Conservation (phyloP, 1,140 invertebrate species). For the Pogonus chalceus region DNA sequence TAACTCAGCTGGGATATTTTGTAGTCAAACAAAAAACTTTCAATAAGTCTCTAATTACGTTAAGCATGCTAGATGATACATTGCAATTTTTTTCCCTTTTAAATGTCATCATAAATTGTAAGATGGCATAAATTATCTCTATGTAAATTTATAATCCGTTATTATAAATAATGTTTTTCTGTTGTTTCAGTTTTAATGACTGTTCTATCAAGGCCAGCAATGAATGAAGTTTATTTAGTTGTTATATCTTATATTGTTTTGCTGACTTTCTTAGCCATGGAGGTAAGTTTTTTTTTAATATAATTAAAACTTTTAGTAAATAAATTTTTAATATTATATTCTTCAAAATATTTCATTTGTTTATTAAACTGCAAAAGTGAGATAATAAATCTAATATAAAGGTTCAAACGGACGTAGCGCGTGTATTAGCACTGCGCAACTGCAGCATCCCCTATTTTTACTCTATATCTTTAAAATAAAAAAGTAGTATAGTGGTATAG, state of each 20-base stretch:
- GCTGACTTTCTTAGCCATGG: conserved; percentile 50
- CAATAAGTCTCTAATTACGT: not conserved
- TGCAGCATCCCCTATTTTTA: no score
- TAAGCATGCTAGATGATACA: no score
- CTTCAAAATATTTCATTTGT: not conserved
- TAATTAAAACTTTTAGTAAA: not conserved
- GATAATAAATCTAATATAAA: no score
- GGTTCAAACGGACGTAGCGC: no score
- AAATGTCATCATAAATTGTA: no score
- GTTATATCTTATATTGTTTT: conserved; percentile 72
- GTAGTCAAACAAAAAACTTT: not conserved
- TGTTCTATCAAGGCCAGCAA: conserved; percentile 66
- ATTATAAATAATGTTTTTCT: no score
- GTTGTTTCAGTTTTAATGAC: conserved; percentile 56
- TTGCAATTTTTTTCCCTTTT: no score
- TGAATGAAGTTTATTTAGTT: conserved; percentile 79
- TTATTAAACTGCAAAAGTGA: not conserved
- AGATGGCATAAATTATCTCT: no score
- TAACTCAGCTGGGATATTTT: not conserved
- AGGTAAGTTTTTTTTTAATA: conserved; percentile 23
- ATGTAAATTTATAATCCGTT: no score
- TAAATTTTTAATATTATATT: conserved; percentile 1
- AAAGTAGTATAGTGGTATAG: no score
- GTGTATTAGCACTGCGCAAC: no score
- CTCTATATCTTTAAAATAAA: no score